Evolutionary conservation across 1,140 invertebrate species (phyloP).

Genomic region (Eufriesea mexicana): DNA sequence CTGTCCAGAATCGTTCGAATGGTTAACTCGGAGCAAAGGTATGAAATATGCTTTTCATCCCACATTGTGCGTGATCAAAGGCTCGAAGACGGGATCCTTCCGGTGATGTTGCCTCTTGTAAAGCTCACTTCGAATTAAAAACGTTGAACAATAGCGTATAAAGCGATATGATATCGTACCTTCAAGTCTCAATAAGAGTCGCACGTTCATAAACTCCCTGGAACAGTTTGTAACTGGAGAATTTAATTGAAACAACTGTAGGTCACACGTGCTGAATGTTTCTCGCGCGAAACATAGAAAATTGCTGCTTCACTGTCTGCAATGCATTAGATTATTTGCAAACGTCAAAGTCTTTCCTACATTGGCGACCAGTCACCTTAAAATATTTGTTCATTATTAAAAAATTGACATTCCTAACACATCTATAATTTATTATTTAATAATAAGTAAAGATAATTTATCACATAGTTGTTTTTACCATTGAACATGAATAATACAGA

Average conservation of each 20-base stretch:
- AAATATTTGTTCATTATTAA: too few relatives aligned
- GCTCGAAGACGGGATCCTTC: background rate
- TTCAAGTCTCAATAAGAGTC: constrained; percentile 34
- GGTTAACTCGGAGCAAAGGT: too few relatives aligned
- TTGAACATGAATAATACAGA: background rate
- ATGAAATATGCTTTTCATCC: background rate
- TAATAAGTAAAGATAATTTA: background rate
- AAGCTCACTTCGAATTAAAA: constrained; percentile 20
- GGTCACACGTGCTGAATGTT: constrained; percentile 29
- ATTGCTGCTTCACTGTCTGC: background rate
- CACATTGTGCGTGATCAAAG: background rate
- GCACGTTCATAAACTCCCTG: constrained; percentile 36
- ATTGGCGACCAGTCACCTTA: background rate
- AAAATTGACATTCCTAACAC: too few relatives aligned
- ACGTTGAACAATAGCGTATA: constrained; percentile 23
- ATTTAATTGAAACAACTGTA: constrained; percentile 47
- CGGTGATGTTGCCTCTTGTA: background rate
- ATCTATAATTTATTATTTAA: background rate
- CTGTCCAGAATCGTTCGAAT: too few relatives aligned
- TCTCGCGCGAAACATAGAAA: background rate
- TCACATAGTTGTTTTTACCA: background rate
- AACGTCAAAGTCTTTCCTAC: background rate
- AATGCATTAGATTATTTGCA: constrained; percentile 3
- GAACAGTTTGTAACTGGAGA: constrained; percentile 47
- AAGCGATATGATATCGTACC: constrained; percentile 14